Evolutionary conservation across 2,797 vertebrate species (phyloP).

Genomic region (Gymnodraco acuticeps): DNA sequence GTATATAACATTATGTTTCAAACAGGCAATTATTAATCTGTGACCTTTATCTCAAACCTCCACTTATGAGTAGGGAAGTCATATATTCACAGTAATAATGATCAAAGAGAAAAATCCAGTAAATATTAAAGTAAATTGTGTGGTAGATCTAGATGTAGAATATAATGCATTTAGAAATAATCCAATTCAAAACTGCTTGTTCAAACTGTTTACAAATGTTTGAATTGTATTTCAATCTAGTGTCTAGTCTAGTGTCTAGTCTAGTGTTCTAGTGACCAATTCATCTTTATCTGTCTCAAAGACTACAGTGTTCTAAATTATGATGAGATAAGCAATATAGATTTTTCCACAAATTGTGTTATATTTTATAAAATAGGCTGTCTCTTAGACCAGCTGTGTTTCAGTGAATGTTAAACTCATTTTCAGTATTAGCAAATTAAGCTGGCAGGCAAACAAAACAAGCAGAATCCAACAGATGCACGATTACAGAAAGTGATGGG

Average conservation of each 20-base stretch:
- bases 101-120: neutral
- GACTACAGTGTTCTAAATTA: neutral
- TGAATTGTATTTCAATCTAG: neutral
- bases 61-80: neutral
- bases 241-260: no score
- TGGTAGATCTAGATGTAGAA: neutral
- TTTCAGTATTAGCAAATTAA: conserved; percentile 65
- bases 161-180: neutral
- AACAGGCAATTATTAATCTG: neutral
- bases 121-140: neutral
- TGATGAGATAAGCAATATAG: neutral
- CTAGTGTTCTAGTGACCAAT: neutral
- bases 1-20: neutral
- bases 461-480: conserved; percentile 57
- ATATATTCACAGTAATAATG: neutral
- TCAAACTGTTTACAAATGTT: neutral
- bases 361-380: neutral
- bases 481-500: conserved; percentile 56
- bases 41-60: neutral
- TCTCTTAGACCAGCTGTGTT: neutral
- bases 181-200: neutral
- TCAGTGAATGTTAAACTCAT: conserved; percentile 59
- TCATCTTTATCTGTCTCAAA: neutral
- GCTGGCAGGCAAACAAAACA: conserved; percentile 51
- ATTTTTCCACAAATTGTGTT: conserved; percentile 1